Evolutionary conservation across 2,888 invertebrate genomes (phyloP).

Genomic region (Epinotia demarniana): DNA sequence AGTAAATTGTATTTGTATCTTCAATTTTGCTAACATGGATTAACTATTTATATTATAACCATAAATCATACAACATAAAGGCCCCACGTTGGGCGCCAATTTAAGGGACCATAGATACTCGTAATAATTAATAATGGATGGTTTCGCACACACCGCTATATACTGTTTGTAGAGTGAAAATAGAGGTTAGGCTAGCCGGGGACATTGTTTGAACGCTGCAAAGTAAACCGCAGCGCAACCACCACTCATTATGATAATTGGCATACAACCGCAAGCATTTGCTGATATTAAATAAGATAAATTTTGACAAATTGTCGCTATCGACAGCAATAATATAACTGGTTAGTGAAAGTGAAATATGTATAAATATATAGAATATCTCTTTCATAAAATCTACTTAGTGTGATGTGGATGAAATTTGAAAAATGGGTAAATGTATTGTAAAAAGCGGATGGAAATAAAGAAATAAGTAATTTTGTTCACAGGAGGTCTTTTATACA

Average conservation of each 20-base stretch:
- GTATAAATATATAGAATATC: too few species aligned
- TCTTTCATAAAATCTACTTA: neutral
- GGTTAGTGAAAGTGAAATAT: neutral
- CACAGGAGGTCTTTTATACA: constrained; percentile 8
- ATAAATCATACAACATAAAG: constrained; percentile 28
- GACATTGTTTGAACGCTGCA: constrained; percentile 62
- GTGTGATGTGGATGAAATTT: neutral
- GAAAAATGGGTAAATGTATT: neutral
- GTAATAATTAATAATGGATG: constrained; percentile 45
- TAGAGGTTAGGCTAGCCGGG: constrained; percentile 44
- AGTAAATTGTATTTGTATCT: constrained; percentile 14
- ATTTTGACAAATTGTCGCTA: constrained; percentile 15
- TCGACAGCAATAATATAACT: neutral
- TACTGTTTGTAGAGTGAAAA: constrained; percentile 49
- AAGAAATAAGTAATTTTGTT: neutral
- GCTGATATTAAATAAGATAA: constrained; percentile 46
- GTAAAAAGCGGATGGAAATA: neutral
- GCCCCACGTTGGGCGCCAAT: constrained; percentile 43
- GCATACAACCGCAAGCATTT: constrained; percentile 60
- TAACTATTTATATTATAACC: constrained; percentile 17
- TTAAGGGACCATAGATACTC: constrained; percentile 41
- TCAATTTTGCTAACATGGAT: constrained; percentile 1
- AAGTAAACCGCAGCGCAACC: constrained; percentile 63
- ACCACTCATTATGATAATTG: constrained; percentile 73
- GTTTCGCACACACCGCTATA: constrained; percentile 41